phyloP scores from a whole-genome alignment of 2,797 vertebrate genomes.

The Emydoidea blandingii region DNA sequence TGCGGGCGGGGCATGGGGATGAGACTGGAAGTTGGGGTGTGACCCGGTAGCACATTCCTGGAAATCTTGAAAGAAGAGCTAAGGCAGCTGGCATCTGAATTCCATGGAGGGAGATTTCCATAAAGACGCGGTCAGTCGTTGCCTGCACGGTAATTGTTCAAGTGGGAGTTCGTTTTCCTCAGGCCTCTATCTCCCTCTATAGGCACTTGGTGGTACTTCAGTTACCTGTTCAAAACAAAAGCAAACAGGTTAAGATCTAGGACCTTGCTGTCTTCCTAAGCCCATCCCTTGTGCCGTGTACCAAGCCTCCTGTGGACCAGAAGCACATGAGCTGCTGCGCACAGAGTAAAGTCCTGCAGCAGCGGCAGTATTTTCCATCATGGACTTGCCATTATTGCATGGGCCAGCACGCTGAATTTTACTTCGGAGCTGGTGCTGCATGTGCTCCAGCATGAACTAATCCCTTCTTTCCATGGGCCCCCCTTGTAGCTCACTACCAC shows the following conservation, averaged over 20 bases:
- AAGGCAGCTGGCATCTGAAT: neutral
- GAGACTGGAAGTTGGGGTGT: fast-evolving
- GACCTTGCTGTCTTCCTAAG: neutral
- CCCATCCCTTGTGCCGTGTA: neutral
- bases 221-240: neutral
- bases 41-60: neutral
- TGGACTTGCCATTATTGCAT: neutral
- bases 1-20: neutral
- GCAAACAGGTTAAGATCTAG: neutral
- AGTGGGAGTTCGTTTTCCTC: neutral
- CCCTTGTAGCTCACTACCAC: neutral
- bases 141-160: neutral
- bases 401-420: neutral
- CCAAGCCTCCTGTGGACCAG: neutral
- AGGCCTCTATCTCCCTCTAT: slow-evolving; percentile 36
- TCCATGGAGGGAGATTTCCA: neutral
- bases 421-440: neutral
- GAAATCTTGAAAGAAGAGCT: neutral
- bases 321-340: neutral
- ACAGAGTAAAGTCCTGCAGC: neutral
- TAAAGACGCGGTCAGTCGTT: neutral
- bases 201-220: neutral
- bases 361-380: neutral
- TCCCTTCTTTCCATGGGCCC: neutral
- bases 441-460: neutral